Percentiles rank a stretch among this genome's conserved stretches.
phyloP scores from a whole-genome alignment of 2,113 vertebrate genomes.

The Coptodon rendalli region DNA sequence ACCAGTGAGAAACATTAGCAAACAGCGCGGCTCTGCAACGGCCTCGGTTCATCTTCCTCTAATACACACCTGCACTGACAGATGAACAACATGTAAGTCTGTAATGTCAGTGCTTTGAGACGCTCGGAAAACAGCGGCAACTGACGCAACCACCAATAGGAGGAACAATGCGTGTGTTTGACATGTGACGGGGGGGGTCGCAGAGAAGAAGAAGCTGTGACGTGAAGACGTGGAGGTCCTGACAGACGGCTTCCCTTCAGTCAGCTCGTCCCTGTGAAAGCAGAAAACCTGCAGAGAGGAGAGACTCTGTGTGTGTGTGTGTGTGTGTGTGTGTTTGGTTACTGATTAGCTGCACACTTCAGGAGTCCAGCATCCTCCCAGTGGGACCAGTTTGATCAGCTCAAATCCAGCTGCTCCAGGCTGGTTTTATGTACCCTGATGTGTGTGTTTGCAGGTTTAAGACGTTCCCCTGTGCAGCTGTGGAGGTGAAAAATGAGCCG shows the following conservation, averaged over 20 bases:
- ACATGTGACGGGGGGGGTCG: fast-evolving
- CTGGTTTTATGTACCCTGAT: background rate
- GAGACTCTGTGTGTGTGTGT: background rate
- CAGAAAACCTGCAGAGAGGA: background rate
- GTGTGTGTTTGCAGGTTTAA: conserved; percentile 64
- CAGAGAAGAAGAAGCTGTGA: background rate
- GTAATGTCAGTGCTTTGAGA: background rate
- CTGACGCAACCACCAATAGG: background rate
- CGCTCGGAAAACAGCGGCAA: fast-evolving
- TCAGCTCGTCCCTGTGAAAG: background rate
- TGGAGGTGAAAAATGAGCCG: conserved; percentile 86
- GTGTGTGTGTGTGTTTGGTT: background rate
- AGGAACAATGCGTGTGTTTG: fast-evolving
- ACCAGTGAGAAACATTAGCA: background rate
- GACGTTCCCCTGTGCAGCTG: conserved; percentile 60
- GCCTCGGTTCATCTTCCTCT: background rate
- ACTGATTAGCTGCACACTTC: background rate
- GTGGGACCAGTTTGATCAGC: background rate
- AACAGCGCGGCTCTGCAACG: fast-evolving
- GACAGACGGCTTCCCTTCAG: background rate
- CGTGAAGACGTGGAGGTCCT: background rate
- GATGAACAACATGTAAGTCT: background rate
- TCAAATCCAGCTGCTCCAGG: background rate
- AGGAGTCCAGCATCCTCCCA: background rate
- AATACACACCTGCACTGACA: background rate